A percentile compares a stretch with the other conserved stretches of the same genome.
phyloP scores from a whole-genome alignment of 1,140 invertebrate genomes.

The Druon quercuslanigerum region DNA sequence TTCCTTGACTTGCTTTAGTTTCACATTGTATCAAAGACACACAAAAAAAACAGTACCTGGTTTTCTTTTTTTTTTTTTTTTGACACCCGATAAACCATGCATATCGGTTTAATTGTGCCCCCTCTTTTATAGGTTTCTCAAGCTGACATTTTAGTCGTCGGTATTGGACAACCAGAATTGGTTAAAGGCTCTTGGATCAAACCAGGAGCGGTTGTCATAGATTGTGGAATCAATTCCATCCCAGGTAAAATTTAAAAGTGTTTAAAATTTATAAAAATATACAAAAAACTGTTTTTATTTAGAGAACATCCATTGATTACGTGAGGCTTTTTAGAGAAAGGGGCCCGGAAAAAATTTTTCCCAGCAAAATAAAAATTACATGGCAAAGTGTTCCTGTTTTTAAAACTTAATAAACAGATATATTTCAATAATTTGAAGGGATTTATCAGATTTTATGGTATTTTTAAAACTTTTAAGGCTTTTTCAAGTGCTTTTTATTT shows the following conservation, averaged over 20 bases:
- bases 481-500: too few species aligned
- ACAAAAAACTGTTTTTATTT: constrained; percentile 31
- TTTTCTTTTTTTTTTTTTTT: too few species aligned
- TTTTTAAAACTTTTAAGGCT: too few species aligned
- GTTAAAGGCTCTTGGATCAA: constrained; percentile 98
- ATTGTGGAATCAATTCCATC: constrained; percentile 98
- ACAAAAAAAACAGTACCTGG: not conserved
- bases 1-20: not conserved
- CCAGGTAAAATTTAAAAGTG: constrained; percentile 80
- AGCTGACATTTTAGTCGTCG: constrained; percentile 98
- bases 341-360: not conserved
- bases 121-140: constrained; percentile 62
- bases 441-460: too few species aligned
- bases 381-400: too few species aligned
- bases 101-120: too few species aligned
- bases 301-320: not conserved
- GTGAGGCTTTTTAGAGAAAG: too few species aligned
- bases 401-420: too few species aligned
- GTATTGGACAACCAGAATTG: constrained; percentile 92
- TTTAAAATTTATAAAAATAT: not conserved
- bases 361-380: not conserved
- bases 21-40: not conserved
- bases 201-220: constrained; percentile 98
- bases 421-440: too few species aligned
- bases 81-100: too few species aligned